phyloP scores from a whole-genome alignment of 2,888 invertebrate species.

The Xestia sexstrigata region DNA sequence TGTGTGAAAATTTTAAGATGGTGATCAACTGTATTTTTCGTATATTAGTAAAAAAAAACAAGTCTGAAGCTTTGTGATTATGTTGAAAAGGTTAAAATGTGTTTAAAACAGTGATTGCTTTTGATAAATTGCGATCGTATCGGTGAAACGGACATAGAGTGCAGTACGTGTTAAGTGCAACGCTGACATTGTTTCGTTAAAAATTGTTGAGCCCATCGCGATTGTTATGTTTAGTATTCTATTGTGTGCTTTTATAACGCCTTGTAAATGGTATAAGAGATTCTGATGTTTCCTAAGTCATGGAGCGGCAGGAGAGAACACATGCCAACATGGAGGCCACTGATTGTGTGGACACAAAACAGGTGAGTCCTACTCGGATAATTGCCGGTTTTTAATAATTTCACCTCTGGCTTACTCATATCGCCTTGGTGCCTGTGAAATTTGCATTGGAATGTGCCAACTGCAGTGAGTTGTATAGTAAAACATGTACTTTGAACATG shows the following conservation, averaged over 20 bases:
- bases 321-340: constrained; percentile 91
- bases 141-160: constrained; percentile 75
- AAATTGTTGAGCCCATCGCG: constrained; percentile 85
- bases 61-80: constrained; percentile 75
- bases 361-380: constrained; percentile 88
- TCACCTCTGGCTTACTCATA: constrained; percentile 75
- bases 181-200: constrained; percentile 89
- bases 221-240: constrained; percentile 88
- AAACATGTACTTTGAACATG: constrained; percentile 47
- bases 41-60: constrained; percentile 74
- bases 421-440: constrained; percentile 71
- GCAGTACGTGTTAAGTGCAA: constrained; percentile 85
- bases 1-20: constrained; percentile 89
- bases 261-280: constrained; percentile 83
- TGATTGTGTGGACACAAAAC: constrained; percentile 92
- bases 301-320: constrained; percentile 89
- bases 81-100: constrained; percentile 74
- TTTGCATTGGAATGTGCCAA: constrained; percentile 68
- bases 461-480: constrained; percentile 40
- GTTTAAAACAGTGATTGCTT: constrained; percentile 70
- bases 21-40: constrained; percentile 88
- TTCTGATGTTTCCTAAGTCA: constrained; percentile 89
- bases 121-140: constrained; percentile 62
- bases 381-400: constrained; percentile 86
- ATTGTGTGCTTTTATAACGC: constrained; percentile 82